A percentile compares a stretch with the other conserved stretches of the same genome.
Conservation (phyloP, 2,113 vertebrate genomes). For the Myotis lucifugus region DNA sequence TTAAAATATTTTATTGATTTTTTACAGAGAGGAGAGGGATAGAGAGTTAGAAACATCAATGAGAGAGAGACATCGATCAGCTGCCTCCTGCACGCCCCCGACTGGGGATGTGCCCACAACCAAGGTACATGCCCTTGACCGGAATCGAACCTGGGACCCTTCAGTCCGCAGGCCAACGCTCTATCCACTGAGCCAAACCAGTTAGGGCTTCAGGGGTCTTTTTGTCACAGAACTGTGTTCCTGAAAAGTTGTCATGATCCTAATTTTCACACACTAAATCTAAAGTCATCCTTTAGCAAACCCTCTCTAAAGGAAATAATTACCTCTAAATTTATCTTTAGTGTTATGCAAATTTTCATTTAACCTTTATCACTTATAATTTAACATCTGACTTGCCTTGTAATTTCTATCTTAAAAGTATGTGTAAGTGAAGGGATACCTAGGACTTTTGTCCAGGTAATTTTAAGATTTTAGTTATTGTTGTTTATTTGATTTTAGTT, state of each 20-base stretch:
- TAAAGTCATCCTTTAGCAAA: background rate
- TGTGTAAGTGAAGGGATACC: background rate
- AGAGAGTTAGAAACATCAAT: too few relatives aligned
- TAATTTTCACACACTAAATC: conserved; percentile 24
- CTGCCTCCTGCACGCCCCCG: too few relatives aligned
- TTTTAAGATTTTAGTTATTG: background rate
- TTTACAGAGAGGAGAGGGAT: too few relatives aligned
- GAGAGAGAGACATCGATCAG: too few relatives aligned
- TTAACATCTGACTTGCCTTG: background rate
- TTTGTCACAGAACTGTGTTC: background rate
- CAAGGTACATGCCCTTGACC: too few relatives aligned
- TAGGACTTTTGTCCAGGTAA: background rate
- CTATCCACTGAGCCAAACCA: too few relatives aligned
- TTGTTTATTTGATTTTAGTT: background rate
- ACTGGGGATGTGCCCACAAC: too few relatives aligned
- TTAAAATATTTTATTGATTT: too few relatives aligned
- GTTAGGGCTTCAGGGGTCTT: background rate
- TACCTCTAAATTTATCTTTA: background rate
- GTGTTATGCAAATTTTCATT: background rate
- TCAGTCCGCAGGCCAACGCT: too few relatives aligned
- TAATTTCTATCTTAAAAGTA: background rate
- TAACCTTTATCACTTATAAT: background rate
- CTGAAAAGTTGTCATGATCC: background rate
- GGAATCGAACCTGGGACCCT: too few relatives aligned
- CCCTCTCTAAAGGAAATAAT: background rate